Conservation (phyloP, 2,113 vertebrate species). For the Merops nubicus region DNA sequence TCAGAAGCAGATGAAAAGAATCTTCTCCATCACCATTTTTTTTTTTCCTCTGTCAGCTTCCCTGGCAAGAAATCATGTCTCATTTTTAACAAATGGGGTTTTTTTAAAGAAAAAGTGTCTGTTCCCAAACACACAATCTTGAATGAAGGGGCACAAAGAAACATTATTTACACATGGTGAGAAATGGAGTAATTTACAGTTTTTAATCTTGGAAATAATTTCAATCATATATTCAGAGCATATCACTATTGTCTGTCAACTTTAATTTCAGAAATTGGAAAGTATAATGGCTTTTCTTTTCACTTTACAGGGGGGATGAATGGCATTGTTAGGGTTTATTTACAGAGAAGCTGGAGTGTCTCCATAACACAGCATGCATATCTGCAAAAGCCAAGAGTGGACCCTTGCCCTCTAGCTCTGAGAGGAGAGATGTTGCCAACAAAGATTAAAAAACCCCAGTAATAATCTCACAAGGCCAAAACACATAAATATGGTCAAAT, state of each 20-base stretch:
- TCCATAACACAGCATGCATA: background rate
- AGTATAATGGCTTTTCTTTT: slow-evolving; percentile 28
- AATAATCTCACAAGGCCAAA: slow-evolving; percentile 13
- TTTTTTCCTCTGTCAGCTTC: slow-evolving; percentile 41
- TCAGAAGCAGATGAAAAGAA: slow-evolving; percentile 54
- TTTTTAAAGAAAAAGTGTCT: slow-evolving; percentile 39
- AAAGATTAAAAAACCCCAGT: background rate
- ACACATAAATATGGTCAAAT: background rate
- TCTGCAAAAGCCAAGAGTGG: slow-evolving; percentile 10
- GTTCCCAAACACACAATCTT: slow-evolving; percentile 9
- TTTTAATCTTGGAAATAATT: slow-evolving; percentile 50
- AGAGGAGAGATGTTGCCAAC: background rate
- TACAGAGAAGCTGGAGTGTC: background rate
- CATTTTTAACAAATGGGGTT: slow-evolving; percentile 36
- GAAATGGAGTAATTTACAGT: slow-evolving; percentile 23
- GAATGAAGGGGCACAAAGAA: slow-evolving; percentile 25
- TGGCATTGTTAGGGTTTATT: slow-evolving; percentile 20
- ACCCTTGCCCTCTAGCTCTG: background rate
- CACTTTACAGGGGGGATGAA: background rate
- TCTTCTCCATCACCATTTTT: slow-evolving; percentile 48
- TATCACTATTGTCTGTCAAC: background rate
- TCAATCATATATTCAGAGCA: slow-evolving; percentile 38
- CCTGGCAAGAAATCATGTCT: slow-evolving; percentile 48
- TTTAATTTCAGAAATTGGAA: slow-evolving; percentile 46
- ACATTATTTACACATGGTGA: slow-evolving; percentile 26